A percentile compares a stretch with the other conserved stretches of the same genome.
These are phyloP conservation scores for Hirtodrosophila duncani DNA, from an alignment of 2,888 invertebrate species.

Conservation along the genomic window DNA sequence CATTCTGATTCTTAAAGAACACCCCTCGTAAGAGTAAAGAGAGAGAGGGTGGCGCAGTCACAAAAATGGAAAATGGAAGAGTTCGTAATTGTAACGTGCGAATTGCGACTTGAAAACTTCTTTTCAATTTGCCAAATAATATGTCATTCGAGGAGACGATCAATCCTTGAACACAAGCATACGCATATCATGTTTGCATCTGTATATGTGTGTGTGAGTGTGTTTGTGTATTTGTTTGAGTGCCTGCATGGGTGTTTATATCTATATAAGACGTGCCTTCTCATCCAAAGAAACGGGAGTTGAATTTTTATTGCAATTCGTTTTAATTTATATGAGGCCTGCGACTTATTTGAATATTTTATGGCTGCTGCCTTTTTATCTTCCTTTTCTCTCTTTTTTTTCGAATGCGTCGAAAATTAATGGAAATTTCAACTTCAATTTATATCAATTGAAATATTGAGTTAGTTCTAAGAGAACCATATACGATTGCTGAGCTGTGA, in stretches of 20 bases:
- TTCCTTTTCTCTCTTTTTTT: constrained; percentile 2
- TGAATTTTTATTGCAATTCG: constrained; percentile 67
- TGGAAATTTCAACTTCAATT: constrained; percentile 49
- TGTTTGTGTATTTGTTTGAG: constrained; percentile 4
- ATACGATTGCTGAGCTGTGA: too few species aligned
- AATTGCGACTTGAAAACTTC: constrained; percentile 47
- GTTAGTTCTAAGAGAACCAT: too few species aligned
- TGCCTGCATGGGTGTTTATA: neutral
- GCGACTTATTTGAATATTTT: constrained; percentile 45
- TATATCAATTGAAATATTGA: constrained; percentile 42
- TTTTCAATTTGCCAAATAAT: constrained; percentile 67
- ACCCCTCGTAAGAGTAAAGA: constrained; percentile 27
- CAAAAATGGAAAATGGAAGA: neutral
- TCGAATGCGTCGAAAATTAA: constrained; percentile 34
- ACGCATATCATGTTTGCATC: neutral
- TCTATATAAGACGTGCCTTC: too few species aligned
- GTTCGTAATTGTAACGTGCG: constrained; percentile 65
- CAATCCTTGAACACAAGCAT: constrained; percentile 46
- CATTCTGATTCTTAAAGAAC: too few species aligned
- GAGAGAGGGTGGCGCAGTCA: neutral
- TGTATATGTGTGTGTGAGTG: neutral
- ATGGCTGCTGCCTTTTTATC: neutral
- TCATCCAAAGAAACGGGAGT: constrained; percentile 65
- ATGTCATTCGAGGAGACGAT: constrained; percentile 66
- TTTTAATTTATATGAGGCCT: constrained; percentile 53